Conservation (phyloP, 2,888 invertebrate species). For the Dimorphilus gyrociliatus region DNA sequence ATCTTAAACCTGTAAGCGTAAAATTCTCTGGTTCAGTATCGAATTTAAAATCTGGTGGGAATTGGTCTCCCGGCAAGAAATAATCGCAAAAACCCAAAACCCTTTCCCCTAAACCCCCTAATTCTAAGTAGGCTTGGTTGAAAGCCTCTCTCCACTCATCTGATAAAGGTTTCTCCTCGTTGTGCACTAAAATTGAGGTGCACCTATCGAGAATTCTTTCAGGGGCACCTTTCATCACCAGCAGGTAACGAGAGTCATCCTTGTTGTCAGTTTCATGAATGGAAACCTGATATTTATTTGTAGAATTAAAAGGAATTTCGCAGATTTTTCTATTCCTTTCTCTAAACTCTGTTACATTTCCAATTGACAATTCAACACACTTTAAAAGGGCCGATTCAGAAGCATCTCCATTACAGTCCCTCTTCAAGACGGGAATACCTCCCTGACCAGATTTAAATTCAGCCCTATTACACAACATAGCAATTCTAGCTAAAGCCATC, state of each 20-base stretch:
- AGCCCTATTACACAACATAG: constrained; percentile 90
- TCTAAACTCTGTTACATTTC: constrained; percentile 29
- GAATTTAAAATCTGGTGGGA: constrained; percentile 77
- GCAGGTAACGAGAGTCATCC: constrained; percentile 44
- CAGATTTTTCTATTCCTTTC: constrained; percentile 31
- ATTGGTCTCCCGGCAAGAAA: constrained; percentile 73
- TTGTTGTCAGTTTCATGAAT: constrained; percentile 83
- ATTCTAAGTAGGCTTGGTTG: constrained; percentile 69
- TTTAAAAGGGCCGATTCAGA: constrained; percentile 40
- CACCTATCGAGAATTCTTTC: constrained; percentile 81
- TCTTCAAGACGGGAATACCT: constrained; percentile 73
- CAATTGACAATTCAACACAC: constrained; percentile 35
- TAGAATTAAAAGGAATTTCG: constrained; percentile 42
- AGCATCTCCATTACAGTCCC: constrained; percentile 40
- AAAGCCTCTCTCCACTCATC: constrained; percentile 88
- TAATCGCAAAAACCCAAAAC: constrained; percentile 84
- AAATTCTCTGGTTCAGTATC: constrained; percentile 57
- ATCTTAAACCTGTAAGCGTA: constrained; percentile 58
- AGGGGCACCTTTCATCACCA: constrained; percentile 79
- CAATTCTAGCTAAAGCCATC: constrained; percentile 77
- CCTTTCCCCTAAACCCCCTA: constrained; percentile 69
- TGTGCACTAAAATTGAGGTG: constrained; percentile 75
- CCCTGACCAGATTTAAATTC: constrained; percentile 94
- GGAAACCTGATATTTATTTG: constrained; percentile 54
- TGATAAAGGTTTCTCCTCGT: constrained; percentile 71